Evolutionary conservation across 2,888 invertebrate species (phyloP), one percentile per base, ranked within the genome.

Genomic region (Mamestra brassicae): DNA sequence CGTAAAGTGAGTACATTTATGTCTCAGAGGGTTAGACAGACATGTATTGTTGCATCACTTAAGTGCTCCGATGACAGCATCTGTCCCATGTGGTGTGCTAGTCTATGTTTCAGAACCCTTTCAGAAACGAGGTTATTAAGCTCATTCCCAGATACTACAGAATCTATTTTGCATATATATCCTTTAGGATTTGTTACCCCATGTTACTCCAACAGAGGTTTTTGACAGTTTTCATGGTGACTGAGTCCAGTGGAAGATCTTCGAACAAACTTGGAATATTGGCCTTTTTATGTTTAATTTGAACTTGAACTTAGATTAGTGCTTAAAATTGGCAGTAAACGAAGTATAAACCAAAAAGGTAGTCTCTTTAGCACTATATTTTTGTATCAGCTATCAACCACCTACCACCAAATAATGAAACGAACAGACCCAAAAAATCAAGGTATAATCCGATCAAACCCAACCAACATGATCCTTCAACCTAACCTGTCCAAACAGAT

Each of bases 21-120:
- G 26, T 11, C 8, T 38, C 70, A 36, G 55, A 64, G 47, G 34
- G 17, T 64, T 34, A 64, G 10, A 13, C 26, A 57, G 45, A 68
- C 36, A 64, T 54, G 42, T 69, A 63, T 42, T 57, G 26, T 45
- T 45, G 36, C 11, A 47, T 63, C 57, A 13, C 52, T 69, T 76
- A 69, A 76, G 63, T 76, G 76, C 63, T 47, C 45, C 54, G 52
- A 47, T 54, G 69, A 69, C 63, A 76, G 57, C 54, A 8, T 15
- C 10, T 61, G 61, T 75, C 75, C 54, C 60, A 42, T 38, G 54
- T 52, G 65, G 17, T 3, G 34, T 63, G 34, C 34, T 52, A 34
- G 72, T 74, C 8, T 57, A 50, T 42, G 42, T 74, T 74, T 26
- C 36, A 58, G 52, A 64, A 74, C 17, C 57, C 57, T 61, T 69